A percentile compares a stretch with the other conserved stretches of the same genome.
Evolutionary conservation across 1,140 invertebrate genomes (phyloP).

Genomic region (Drosophila varians): DNA sequence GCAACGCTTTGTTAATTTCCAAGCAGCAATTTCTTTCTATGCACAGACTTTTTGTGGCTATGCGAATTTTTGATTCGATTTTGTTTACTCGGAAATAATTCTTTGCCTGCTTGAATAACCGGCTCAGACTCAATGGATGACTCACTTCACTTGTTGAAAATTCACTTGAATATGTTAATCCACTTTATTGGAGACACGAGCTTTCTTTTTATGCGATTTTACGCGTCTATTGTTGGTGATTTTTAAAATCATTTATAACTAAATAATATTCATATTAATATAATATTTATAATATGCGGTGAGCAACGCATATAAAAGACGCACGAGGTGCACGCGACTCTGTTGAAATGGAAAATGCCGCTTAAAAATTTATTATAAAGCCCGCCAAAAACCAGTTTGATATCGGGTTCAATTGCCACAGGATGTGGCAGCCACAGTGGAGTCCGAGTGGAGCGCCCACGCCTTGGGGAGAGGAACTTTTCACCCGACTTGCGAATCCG

Average conservation of each 20-base stretch:
- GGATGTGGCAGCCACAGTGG: slow-evolving; percentile 41
- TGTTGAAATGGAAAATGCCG: too few species aligned
- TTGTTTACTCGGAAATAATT: slow-evolving; percentile 21
- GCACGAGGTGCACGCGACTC: too few species aligned
- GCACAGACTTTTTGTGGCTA: slow-evolving; percentile 12
- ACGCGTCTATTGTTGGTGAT: too few species aligned
- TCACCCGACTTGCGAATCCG: slow-evolving; percentile 8
- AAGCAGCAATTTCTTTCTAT: slow-evolving; percentile 46
- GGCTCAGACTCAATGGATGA: slow-evolving; percentile 4
- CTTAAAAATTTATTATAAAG: slow-evolving; percentile 33
- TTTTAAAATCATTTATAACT: too few species aligned
- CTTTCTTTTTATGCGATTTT: too few species aligned
- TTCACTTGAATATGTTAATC: slow-evolving; percentile 1
- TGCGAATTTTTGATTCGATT: slow-evolving; percentile 2
- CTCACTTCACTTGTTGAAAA: slow-evolving; percentile 9
- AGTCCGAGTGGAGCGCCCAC: slow-evolving; percentile 40
- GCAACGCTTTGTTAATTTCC: slow-evolving; percentile 26
- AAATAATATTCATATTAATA: too few species aligned
- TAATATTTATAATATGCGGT: too few species aligned
- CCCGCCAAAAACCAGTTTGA: slow-evolving; percentile 74
- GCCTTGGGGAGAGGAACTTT: slow-evolving; percentile 22
- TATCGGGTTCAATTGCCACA: slow-evolving; percentile 33
- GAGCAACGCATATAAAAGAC: too few species aligned
- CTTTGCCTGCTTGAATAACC: not conserved
- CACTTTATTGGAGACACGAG: not conserved